Conservation (phyloP, 2,888 invertebrate genomes). For the Troglohyphantes excavatus region DNA sequence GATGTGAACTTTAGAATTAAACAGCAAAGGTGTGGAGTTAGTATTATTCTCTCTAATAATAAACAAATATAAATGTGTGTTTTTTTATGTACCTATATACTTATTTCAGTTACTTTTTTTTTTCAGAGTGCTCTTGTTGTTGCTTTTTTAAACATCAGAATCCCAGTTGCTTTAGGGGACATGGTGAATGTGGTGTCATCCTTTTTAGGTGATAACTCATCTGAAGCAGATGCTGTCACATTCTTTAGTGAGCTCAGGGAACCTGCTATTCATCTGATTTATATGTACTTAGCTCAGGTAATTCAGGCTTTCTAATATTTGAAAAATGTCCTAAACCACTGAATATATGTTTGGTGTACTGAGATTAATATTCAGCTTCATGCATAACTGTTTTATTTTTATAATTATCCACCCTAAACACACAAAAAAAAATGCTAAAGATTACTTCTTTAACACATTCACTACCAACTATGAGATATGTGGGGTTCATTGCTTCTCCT, state of each 20-base stretch:
- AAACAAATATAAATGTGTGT: too few relatives aligned
- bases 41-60: too few relatives aligned
- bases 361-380: too few relatives aligned
- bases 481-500: too few relatives aligned
- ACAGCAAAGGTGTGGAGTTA: too few relatives aligned
- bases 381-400: too few relatives aligned
- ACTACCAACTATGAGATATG: neutral
- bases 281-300: slow-evolving; percentile 90
- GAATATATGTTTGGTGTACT: too few relatives aligned
- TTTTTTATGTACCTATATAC: too few relatives aligned
- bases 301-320: neutral
- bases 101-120: slow-evolving; percentile 81
- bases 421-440: too few relatives aligned
- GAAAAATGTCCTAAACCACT: too few relatives aligned
- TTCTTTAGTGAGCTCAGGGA: slow-evolving; percentile 86
- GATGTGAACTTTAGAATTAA: too few relatives aligned
- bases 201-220: slow-evolving; percentile 83
- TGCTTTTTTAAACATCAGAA: slow-evolving; percentile 93
- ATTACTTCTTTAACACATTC: slow-evolving; percentile 27
- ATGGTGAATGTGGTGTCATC: slow-evolving; percentile 90
- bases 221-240: slow-evolving; percentile 84
- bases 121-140: slow-evolving; percentile 93
- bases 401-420: too few relatives aligned
- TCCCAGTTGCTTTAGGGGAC: slow-evolving; percentile 91
- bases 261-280: slow-evolving; percentile 87